Evolutionary conservation across 1,140 invertebrate genomes (phyloP).

Genomic region (Trichonephila clavipes): DNA sequence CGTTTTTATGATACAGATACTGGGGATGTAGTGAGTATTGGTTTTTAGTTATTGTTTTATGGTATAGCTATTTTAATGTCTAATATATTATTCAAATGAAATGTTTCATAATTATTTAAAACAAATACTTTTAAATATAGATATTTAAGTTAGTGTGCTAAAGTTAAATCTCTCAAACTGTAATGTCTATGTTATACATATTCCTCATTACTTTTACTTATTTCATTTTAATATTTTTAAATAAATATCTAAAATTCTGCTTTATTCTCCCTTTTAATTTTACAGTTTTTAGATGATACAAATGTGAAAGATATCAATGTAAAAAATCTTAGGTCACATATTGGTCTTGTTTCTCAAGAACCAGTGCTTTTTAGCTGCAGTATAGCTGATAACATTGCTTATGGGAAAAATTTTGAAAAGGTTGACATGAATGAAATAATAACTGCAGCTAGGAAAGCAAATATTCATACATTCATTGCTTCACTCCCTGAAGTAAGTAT

Average conservation of each 20-base stretch:
- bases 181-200: not conserved
- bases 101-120: not conserved
- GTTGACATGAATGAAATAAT: conserved; percentile 81
- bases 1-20: conserved; percentile 86
- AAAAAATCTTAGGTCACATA: conserved; percentile 81
- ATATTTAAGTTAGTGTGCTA: not conserved
- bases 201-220: no score
- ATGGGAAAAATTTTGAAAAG: conserved; percentile 79
- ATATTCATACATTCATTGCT: conserved; percentile 88
- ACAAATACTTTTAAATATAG: not conserved
- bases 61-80: not conserved
- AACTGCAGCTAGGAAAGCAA: conserved; percentile 85
- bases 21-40: conserved; percentile 80
- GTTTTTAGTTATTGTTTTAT: not conserved
- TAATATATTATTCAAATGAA: not conserved
- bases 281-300: conserved; percentile 84
- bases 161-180: not conserved
- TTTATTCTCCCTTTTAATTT: not conserved
- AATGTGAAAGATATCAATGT: conserved; percentile 88
- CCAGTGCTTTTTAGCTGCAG: conserved; percentile 83
- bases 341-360: conserved; percentile 85
- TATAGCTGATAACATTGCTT: conserved; percentile 83
- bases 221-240: not conserved
- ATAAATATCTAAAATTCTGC: not conserved
- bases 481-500: conserved; percentile 85